Base-by-base conservation (phyloP, 2,888 invertebrate species). In the Hirtodrosophila histrioides region DNA sequence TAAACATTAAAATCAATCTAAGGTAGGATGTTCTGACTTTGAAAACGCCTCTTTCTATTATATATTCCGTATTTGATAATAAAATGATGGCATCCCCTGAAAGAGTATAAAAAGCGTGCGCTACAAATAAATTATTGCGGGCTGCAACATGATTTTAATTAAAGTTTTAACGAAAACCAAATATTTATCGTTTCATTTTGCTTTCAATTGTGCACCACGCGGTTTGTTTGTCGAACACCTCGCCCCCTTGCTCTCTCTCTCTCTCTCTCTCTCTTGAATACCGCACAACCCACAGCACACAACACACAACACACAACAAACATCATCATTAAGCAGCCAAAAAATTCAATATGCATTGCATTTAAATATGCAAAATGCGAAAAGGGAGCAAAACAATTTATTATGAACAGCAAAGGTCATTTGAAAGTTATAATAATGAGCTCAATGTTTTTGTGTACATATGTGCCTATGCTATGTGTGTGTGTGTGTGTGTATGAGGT, bases 81-180 rank as follows among this genome's bases (percentile, higher is more conserved):
- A 31, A 31, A 31, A 31, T 31, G 1, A 31, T 8, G 9, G 1
- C 3, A 31, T 2, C 9, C 31, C 7, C 9, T 31, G 9, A 8
- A 7, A 31, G 31, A 2, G 31, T 9, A 31, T 31, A 44, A 62
- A 62, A 76, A 67, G 53, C 50, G 60, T 49, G 73, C 61, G 82
- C 37, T 67, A 64, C 75, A 88, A 86, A 85, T 87, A 85, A 85
- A 81, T 85, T 85, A 88, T 86, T 88, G 73, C 58, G 78, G 74
- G 71, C 51, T 69, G 75, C 75, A 81, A 62, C 85, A 84, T 76
- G 82, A 69, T 88, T 85, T 85, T 85, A 85, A 85, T 85, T 85
- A 85, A 88, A 85, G 78, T 88, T 88, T 86, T 72, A 81, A 81
- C 85, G 78, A 81, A 86, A 86, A 78, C 85, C 88, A 88, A 88